These are phyloP conservation scores for Poeciliopsis gracilis DNA, from an alignment of 2,797 vertebrate species.

Conservation along the genomic window DNA sequence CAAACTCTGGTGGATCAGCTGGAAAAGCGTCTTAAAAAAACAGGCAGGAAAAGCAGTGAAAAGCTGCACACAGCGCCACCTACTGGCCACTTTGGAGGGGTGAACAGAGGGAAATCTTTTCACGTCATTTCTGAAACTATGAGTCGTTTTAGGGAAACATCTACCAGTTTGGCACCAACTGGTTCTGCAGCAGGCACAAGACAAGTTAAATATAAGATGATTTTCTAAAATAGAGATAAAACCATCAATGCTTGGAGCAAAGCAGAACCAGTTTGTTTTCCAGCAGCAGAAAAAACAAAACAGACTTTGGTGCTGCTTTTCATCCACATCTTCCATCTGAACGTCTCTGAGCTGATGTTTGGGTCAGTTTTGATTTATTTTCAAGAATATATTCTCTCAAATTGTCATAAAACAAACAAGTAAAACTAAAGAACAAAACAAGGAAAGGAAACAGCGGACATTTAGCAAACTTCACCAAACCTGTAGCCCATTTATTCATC, in stretches of 20 bases:
- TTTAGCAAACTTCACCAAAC: no score
- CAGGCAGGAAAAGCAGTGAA: no score
- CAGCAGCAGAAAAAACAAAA: neutral
- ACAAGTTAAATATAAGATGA: neutral
- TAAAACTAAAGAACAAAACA: neutral
- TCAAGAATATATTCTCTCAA: neutral
- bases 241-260: neutral
- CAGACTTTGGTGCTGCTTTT: neutral
- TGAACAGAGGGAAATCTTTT: neutral
- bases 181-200: neutral
- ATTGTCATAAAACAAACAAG: neutral
- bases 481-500: no score
- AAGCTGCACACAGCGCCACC: no score
- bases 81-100: no score
- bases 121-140: neutral
- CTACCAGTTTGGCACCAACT: neutral
- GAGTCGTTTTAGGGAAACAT: neutral
- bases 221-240: neutral
- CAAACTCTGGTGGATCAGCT: neutral
- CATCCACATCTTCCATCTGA: neutral
- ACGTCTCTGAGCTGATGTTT: neutral
- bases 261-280: neutral
- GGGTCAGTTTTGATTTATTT: neutral
- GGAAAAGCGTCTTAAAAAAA: no score
- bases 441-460: no score